Percentiles rank a stretch among this genome's conserved stretches.
Conservation (phyloP, 2,113 vertebrate species). For the Collichthys lucidus region DNA sequence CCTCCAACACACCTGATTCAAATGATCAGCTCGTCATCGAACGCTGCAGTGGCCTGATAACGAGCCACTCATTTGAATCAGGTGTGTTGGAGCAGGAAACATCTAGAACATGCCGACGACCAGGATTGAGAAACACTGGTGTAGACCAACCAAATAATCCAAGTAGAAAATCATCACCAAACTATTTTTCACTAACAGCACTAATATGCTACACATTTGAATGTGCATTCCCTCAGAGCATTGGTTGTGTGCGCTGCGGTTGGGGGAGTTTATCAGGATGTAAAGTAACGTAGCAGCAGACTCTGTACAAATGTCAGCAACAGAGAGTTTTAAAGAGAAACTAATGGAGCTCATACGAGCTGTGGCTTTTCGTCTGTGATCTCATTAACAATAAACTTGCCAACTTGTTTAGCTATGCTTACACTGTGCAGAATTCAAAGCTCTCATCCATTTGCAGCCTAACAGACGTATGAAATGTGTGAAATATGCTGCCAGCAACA, state of each 20-base stretch:
- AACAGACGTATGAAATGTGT: background rate
- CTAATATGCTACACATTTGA: background rate
- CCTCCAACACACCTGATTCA: too few species aligned
- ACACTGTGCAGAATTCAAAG: background rate
- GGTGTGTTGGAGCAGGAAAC: too few species aligned
- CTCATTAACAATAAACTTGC: background rate
- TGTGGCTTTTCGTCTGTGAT: background rate
- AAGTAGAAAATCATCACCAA: background rate
- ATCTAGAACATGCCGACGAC: too few species aligned
- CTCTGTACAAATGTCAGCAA: background rate
- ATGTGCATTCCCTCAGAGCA: background rate
- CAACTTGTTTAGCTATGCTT: background rate
- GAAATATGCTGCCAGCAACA: too few species aligned
- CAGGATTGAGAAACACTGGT: too few species aligned
- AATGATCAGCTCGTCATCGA: too few species aligned
- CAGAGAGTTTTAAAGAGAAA: background rate
- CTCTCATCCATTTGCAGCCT: background rate
- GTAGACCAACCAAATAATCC: too few species aligned
- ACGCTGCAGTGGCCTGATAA: too few species aligned
- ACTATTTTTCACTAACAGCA: background rate
- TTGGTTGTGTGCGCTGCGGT: background rate
- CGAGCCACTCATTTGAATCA: too few species aligned
- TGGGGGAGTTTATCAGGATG: background rate
- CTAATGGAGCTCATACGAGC: background rate
- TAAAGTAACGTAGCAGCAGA: background rate